These are phyloP conservation scores for Sus cebifrons DNA, from an alignment of 2,797 vertebrate species.

Conservation along the genomic window DNA sequence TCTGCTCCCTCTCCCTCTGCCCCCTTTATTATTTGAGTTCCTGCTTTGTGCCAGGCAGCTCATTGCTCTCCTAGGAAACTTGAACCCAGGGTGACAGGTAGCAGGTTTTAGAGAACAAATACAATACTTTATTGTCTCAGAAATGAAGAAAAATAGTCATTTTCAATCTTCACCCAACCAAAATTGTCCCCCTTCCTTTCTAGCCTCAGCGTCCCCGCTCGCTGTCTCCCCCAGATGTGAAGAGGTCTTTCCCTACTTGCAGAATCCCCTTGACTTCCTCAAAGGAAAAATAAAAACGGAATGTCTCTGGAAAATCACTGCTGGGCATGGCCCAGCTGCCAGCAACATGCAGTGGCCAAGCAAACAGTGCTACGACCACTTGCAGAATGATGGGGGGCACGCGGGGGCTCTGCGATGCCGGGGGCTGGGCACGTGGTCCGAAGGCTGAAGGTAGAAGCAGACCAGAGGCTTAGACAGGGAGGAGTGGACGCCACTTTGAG, in stretches of 20 bases:
- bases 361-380: not conserved
- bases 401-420: rapidly evolving
- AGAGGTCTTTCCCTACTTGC: not conserved
- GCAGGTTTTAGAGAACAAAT: not conserved
- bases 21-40: not conserved
- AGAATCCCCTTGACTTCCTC: not conserved
- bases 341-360: not conserved
- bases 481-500: rapidly evolving
- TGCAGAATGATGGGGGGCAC: not conserved
- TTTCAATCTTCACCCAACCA: not conserved
- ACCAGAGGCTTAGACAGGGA: not conserved
- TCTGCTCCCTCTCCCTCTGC: not conserved
- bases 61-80: not conserved
- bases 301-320: not conserved
- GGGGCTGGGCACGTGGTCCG: rapidly evolving
- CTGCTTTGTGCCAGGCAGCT: not conserved
- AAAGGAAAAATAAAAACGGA: not conserved
- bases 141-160: not conserved
- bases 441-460: not conserved
- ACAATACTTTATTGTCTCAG: constrained; percentile 1
- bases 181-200: not conserved
- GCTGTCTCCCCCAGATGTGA: too few species aligned
- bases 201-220: not conserved
- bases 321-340: not conserved
- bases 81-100: not conserved